A percentile compares a stretch with the other conserved stretches of the same genome.
These are phyloP conservation scores for Eristalinus sepulchralis DNA, from an alignment of 2,888 invertebrate genomes.

Conservation along the genomic window DNA sequence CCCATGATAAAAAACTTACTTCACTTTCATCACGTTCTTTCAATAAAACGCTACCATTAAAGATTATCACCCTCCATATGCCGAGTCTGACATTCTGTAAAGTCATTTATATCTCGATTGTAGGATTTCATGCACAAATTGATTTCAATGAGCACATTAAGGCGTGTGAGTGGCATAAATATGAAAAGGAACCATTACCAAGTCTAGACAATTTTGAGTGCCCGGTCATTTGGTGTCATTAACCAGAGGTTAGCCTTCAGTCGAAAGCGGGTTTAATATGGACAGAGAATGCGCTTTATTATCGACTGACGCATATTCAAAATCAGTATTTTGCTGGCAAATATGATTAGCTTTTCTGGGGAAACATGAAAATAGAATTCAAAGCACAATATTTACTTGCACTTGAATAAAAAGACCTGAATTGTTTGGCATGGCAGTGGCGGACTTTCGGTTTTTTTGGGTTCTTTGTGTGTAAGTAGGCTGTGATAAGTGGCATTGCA, in stretches of 20 bases:
- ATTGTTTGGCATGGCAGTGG: no score
- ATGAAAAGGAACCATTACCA: background rate
- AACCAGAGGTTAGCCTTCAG: background rate
- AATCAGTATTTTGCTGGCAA: background rate
- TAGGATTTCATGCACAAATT: background rate
- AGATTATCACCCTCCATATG: background rate
- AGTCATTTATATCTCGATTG: background rate
- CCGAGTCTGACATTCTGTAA: background rate
- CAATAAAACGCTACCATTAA: background rate
- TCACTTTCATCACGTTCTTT: background rate
- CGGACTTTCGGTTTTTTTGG: no score
- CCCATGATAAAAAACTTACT: background rate
- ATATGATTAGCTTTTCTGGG: background rate
- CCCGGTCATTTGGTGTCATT: background rate
- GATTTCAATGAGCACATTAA: background rate
- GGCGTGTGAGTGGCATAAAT: background rate
- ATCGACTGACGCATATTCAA: background rate
- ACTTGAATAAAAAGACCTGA: no score
- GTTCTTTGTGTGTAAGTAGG: no score
- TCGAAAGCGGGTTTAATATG: background rate
- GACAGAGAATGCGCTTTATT: background rate
- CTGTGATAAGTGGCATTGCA: no score
- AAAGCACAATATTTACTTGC: no score
- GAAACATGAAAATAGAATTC: background rate
- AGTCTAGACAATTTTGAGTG: background rate